Evolutionary conservation across 2,113 vertebrate species (phyloP), one percentile per base, ranked within the genome.

Genomic region (Rhinichthys klamathensis): DNA sequence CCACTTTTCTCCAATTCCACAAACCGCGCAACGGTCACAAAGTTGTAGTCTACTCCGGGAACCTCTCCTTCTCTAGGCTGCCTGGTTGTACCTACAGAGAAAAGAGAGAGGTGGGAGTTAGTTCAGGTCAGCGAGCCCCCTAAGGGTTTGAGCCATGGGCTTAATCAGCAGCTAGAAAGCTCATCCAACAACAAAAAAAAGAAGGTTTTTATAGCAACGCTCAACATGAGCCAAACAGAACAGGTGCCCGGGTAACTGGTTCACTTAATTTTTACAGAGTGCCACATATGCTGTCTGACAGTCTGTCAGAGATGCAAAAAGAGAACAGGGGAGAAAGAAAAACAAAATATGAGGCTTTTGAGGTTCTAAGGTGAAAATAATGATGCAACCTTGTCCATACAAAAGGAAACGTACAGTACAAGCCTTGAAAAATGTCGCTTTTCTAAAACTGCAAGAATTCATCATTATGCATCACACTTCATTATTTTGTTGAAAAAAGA

Each of bases 61-160:
- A 99, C 98, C 91, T 99, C 98, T 18, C 98, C 98, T 93, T 99
- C 98, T 95, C 97, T 98, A 95, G 98, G 98, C 93, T 96, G 97
- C 94, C 98, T 96, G 95, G 98, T 99, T 74, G 98, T 99, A 93
- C 98, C 98, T 99, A 83, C 4, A 70, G 23, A 72, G 63, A 15
- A 58, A 27, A 85, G 30, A 82, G 56, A 54, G 46, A 35, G 49
- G 25, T 3, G 12, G 7, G 44, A 16, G 58, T 83, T 9, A 54
- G 44, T 65, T 80, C 60, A 32, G 79, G 78, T 80, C 78, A 63
- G 58, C 10, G 6, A 49, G 25, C 8, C 60, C 54, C 41, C 79
- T 30, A 65, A 65, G 79, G 60, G 60, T 65, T 67, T 80, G 35
- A 25, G 56, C 76, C 56, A 79, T 1, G 76, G 76, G 23, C 23